A percentile compares a stretch with the other conserved stretches of the same genome.
Evolutionary conservation across 2,113 vertebrate species (phyloP).

Genomic region (Lophura nycthemera): DNA sequence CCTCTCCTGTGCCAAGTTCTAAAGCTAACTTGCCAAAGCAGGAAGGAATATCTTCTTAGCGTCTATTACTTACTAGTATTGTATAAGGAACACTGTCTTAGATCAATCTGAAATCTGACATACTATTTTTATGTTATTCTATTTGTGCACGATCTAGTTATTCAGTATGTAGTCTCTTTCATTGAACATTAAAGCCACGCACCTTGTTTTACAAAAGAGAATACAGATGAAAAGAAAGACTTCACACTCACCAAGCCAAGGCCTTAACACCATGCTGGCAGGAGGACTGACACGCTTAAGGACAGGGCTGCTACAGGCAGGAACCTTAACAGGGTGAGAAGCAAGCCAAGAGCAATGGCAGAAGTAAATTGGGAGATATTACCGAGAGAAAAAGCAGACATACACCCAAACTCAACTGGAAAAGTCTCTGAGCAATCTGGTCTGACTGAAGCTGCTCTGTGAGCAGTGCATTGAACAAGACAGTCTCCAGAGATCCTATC

Average conservation of each 20-base stretch:
- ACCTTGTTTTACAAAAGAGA: not conserved
- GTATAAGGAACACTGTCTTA: not conserved
- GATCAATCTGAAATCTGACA: not conserved
- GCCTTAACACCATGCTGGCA: not conserved
- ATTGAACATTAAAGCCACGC: not conserved
- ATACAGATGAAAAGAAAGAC: not conserved
- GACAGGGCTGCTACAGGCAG: not conserved
- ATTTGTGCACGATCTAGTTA: not conserved
- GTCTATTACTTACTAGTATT: not conserved
- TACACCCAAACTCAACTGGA: rapidly evolving
- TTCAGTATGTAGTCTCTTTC: not conserved
- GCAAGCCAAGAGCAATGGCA: not conserved
- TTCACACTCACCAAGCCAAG: not conserved
- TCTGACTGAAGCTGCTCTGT: not conserved
- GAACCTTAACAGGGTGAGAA: not conserved
- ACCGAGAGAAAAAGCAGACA: not conserved
- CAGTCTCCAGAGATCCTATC: not conserved
- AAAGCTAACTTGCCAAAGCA: not conserved
- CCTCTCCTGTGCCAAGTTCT: not conserved
- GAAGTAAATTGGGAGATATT: not conserved
- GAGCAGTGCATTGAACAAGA: not conserved
- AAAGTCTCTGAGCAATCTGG: rapidly evolving
- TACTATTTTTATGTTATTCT: not conserved
- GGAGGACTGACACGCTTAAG: not conserved
- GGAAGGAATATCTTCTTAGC: not conserved